Base-by-base conservation (phyloP, 2,888 invertebrate species). In the Tachystola acroxantha region DNA sequence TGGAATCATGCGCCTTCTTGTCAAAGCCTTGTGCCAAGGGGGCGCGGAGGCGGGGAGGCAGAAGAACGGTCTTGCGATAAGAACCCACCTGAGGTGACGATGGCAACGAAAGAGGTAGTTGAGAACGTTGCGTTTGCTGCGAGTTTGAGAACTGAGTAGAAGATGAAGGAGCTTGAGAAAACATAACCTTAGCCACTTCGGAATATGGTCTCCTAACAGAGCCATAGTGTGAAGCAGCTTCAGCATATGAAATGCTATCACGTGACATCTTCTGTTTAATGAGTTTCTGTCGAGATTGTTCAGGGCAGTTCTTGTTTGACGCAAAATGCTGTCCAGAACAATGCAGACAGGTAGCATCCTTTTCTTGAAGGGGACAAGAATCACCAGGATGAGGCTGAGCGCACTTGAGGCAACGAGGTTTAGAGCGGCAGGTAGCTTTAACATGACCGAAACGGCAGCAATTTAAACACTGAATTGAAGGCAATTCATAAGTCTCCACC, bases 391-490 rank as follows among this genome's bases (percentile, higher is more conserved):
- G 50, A 0, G 31, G 19, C 27, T 46, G 41, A 0, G 39, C 30
- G 33, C 48, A 56, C 1, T 16, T 32, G 16, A 13, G 47, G 26
- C 56, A 52, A 5, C 48, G 34, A 1, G 50, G 46, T 10, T 46
- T 39, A 1, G 53, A 48, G 0, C 53, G 7, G 26, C 53, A 53
- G 9, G 48, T 44, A 1, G 34, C 12, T 22, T 42, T 44, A 1
- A 40, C 36, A 13, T 53, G 52, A 2, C 52, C 55, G 36, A 44
- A 55, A 1, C 46, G 32, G 12, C 50, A 53, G 24, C 51, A 56
- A 2, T 38, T 42, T 0, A 26, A n/a, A 16, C 43, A 46, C 19
- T 40, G 41, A 2, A 43, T 46, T 1, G 43, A 42, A 1, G 48
- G 45, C 1, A 46, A 16, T 5, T 16, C 20, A 19, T 38, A 41